Evolutionary conservation across 2,888 invertebrate species (phyloP).

Genomic region (Rotaria magnacalcarata): DNA sequence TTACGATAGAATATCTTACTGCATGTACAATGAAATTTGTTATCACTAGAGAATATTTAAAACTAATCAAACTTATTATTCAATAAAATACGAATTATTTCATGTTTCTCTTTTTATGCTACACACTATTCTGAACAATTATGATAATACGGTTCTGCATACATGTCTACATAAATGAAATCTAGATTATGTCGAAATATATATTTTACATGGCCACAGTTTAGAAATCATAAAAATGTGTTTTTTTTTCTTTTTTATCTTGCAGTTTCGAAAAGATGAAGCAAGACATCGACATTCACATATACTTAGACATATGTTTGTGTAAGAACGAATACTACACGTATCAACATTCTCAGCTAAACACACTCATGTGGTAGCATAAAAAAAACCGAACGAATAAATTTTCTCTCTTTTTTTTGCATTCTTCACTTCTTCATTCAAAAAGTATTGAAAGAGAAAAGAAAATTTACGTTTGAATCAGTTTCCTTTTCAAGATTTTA

Average conservation of each 20-base stretch:
- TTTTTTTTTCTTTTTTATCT: not conserved
- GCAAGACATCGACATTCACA: not conserved
- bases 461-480: not conserved
- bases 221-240: too few species aligned
- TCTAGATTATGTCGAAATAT: too few species aligned
- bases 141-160: too few species aligned
- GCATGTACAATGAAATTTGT: too few species aligned
- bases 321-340: not conserved
- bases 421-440: not conserved
- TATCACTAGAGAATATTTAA: too few species aligned
- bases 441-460: not conserved
- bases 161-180: too few species aligned
- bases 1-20: too few species aligned
- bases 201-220: too few species aligned
- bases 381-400: not conserved
- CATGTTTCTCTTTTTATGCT: too few species aligned
- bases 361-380: not conserved
- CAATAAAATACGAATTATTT: too few species aligned
- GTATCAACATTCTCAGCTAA: not conserved
- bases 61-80: too few species aligned
- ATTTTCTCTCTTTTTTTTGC: not conserved
- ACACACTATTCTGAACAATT: too few species aligned
- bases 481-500: not conserved
- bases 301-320: not conserved
- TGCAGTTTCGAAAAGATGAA: not conserved